phyloP scores from a whole-genome alignment of 2,113 vertebrate genomes.

The Cariama cristata region DNA sequence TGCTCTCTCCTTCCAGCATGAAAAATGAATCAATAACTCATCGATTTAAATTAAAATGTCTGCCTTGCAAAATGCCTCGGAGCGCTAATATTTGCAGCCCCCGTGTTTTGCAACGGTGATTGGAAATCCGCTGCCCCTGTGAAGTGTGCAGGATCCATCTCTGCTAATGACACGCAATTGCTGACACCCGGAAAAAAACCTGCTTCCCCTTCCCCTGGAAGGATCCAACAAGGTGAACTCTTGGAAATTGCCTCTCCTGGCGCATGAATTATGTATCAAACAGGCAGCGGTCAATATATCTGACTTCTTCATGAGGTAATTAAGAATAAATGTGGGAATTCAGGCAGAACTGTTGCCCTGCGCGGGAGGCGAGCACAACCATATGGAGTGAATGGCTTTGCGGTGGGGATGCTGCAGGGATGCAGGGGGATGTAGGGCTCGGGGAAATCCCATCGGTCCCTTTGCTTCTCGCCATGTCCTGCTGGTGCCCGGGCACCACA shows the following conservation, averaged over 20 bases:
- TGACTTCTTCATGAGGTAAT: constrained; percentile 26
- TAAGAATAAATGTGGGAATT: constrained; percentile 53
- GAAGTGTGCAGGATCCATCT: background rate
- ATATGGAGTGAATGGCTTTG: fast-evolving
- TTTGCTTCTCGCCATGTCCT: fast-evolving
- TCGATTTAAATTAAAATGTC: constrained; percentile 59
- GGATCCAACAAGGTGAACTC: constrained; percentile 46
- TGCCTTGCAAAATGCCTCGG: constrained; percentile 34
- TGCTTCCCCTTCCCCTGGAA: background rate
- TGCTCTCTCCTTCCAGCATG: constrained; percentile 14
- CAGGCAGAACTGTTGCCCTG: constrained; percentile 16
- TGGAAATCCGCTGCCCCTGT: background rate
- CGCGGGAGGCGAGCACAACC: fast-evolving
- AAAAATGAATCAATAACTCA: constrained; percentile 67
- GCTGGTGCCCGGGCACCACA: fast-evolving
- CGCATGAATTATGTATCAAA: constrained; percentile 24
- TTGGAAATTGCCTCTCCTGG: constrained; percentile 25
- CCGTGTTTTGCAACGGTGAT: fast-evolving
- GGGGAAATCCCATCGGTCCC: fast-evolving
- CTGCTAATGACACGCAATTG: background rate
- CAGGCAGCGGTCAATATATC: constrained; percentile 20
- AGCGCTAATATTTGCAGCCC: background rate
- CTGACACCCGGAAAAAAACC: background rate
- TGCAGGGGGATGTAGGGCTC: background rate
- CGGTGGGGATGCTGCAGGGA: background rate